Base-by-base conservation (phyloP, 2,113 vertebrate species). In the Nymphicus hollandicus region DNA sequence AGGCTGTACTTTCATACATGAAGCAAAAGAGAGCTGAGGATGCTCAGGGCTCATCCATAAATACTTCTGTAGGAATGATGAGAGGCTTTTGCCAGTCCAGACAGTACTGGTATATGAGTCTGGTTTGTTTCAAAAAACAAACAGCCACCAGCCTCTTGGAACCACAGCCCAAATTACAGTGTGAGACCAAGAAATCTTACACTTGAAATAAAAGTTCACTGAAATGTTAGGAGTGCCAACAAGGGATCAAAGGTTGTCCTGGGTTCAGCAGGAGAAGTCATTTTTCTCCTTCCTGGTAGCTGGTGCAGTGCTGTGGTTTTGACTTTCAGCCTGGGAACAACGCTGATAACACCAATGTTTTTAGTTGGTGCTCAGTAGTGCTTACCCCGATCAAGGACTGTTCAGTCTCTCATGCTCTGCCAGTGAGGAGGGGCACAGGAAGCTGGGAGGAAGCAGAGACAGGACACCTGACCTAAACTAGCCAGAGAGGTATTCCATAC, bases 311-410 rank as follows among this genome's bases (percentile, higher is more conserved):
- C 56, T 35, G 33, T n/a, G 55, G 16, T 58, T 58, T 35, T 16
- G 22, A 58, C 33, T 58, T 35, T 35, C 13, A 24, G 33, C 22
- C 56, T 35, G 56, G 20, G 56, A 35, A 15, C 33, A 23, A 22
- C 2, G 0, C 22, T 58, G 56, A 14, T 24, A 58, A 58, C 56
- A 58, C 56, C 33, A 0, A 3, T 23, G 33, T 24, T 58, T 58
- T 23, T 3, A 58, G 33, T 35, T 58, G 56, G 4, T 58, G 56
- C 22, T 35, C 20, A 24, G 56, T 58, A 24, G 22, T 35, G 56
- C 9, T 35, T 58, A 24, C 33, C 13, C 33, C 1, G 3, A 10
- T 10, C 33, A 58, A 35, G 56, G 56, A 35, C 56, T 58, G 14
- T 7, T 35, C 33, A 35, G 56, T 24, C 13, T 58, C 33, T 24